Percentiles rank a stretch among this genome's conserved stretches.
These are phyloP conservation scores for Druon quercuslanigerum DNA, from an alignment of 1,140 invertebrate genomes.

Conservation along the genomic window DNA sequence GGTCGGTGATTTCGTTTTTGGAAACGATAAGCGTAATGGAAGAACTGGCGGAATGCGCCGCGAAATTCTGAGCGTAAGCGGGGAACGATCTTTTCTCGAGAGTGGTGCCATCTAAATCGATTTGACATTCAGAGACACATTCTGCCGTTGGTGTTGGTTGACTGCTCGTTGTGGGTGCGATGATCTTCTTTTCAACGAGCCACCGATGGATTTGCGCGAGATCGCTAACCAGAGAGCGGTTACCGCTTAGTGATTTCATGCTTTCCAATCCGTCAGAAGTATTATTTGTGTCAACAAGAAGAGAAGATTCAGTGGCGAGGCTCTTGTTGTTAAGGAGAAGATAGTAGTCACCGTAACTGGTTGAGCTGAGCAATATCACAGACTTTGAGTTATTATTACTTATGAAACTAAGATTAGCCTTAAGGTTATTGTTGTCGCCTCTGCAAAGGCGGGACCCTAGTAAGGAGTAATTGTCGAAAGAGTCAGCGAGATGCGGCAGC, in stretches of 20 bases:
- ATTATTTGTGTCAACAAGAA: slow-evolving; percentile 49
- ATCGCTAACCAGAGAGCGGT: slow-evolving; percentile 55
- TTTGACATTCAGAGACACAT: slow-evolving; percentile 27
- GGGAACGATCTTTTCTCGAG: slow-evolving; percentile 56
- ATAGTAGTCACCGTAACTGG: slow-evolving; percentile 73
- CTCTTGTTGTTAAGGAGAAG: slow-evolving; percentile 59
- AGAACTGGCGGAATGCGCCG: slow-evolving; percentile 71
- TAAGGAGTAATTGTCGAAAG: slow-evolving; percentile 74
- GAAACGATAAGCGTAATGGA: slow-evolving; percentile 77
- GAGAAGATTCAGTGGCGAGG: slow-evolving; percentile 55
- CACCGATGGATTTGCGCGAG: slow-evolving; percentile 48
- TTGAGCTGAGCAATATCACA: slow-evolving; percentile 77
- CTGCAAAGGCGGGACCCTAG: slow-evolving; percentile 72
- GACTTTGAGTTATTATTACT: slow-evolving; percentile 75
- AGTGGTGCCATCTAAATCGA: slow-evolving; percentile 31
- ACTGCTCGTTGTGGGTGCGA: slow-evolving; percentile 7
- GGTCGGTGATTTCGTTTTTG: slow-evolving; percentile 72
- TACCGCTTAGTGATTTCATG: slow-evolving; percentile 54
- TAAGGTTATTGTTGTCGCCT: slow-evolving; percentile 75
- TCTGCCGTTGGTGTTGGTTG: slow-evolving; percentile 12
- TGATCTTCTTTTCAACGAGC: slow-evolving; percentile 34
- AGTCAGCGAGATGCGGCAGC: slow-evolving; percentile 70
- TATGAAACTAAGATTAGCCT: slow-evolving; percentile 75
- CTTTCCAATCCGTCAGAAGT: slow-evolving; percentile 46
- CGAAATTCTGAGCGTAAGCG: slow-evolving; percentile 62